Evolutionary conservation across 2,888 invertebrate genomes (phyloP), one percentile per base, ranked within the genome.

Genomic region (Mesochorus sp.): DNA sequence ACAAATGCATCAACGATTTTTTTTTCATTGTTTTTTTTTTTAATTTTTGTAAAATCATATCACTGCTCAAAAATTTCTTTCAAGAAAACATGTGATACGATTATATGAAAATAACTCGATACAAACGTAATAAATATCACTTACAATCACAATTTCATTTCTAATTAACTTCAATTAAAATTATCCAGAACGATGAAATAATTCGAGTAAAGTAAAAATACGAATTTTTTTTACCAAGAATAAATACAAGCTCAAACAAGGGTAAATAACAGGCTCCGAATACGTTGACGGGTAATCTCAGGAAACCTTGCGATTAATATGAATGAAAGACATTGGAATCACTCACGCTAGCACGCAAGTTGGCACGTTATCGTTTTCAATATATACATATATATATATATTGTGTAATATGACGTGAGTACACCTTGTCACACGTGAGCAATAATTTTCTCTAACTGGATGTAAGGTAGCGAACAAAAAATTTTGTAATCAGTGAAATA

Each of bases 321-420:
- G 61, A 79, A 79, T 68, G 51, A 73, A 68, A n/a, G n/a, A 62
- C 26, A 62, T 68, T 64, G 39, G 57, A 70, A 73, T 51, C 21
- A 53, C 28, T 47, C 59, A 14, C 47, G 42, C 67, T 17, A 42
- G 24, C 39, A 62, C 70, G 51, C 76, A 77, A 49, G 51, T 51
- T 53, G 31, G 14, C 67, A 55, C 17, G 64, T 51, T 72, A 72
- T 76, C 72, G 59, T 66, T 66, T 28, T 34, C n/a, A 26, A 39
- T 17, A 24, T 31, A 6, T 34, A 51, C 31, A 17, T 21, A 31
- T 3, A 14, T 49, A 12, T 8, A 55, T 1, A 49, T 49, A 49
- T 44, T 6, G 10, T 10, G 2, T 47, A 47, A 0, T 21, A 4
- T 24, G 19, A 21, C 3, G 19, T 4, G 3, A 47, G 47, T 66